Percentiles rank a stretch among this genome's conserved stretches.
Evolutionary conservation across 2,888 invertebrate species (phyloP).

Genomic region (Cactoblastis cactorum): DNA sequence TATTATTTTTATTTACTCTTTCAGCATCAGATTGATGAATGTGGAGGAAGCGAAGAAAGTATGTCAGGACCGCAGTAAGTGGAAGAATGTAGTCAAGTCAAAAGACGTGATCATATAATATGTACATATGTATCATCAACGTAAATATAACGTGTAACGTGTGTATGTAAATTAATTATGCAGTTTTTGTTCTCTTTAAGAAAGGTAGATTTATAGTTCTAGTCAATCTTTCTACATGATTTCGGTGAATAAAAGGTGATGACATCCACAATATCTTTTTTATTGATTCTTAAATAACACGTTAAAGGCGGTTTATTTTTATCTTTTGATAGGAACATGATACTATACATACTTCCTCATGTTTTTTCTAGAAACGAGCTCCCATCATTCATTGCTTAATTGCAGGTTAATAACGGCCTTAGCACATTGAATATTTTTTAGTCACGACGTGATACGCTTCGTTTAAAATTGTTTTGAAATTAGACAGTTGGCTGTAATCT

Average conservation of each 20-base stretch:
- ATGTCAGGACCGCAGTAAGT: no score
- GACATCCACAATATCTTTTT: background rate
- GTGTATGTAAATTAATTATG: no score
- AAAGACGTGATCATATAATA: no score
- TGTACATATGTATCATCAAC: no score
- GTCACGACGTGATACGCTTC: conserved; percentile 12
- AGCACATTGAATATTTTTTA: conserved; percentile 14
- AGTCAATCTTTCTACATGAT: background rate
- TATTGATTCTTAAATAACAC: background rate
- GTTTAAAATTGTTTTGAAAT: conserved; percentile 12
- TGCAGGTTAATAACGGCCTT: conserved; percentile 16
- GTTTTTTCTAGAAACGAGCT: conserved; percentile 6
- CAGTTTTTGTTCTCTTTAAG: no score
- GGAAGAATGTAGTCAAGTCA: no score
- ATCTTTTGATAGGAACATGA: conserved; percentile 2
- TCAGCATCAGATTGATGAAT: no score
- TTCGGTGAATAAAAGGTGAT: background rate
- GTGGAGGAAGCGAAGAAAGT: no score
- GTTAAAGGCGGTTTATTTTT: background rate
- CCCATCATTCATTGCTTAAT: conserved; percentile 18
- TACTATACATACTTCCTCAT: background rate
- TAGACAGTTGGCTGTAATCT: background rate
- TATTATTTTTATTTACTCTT: no score
- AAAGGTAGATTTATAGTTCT: no score
- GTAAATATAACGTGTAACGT: no score